phyloP scores from a whole-genome alignment of 1,140 invertebrate genomes.

The Lucilia cuprina region DNA sequence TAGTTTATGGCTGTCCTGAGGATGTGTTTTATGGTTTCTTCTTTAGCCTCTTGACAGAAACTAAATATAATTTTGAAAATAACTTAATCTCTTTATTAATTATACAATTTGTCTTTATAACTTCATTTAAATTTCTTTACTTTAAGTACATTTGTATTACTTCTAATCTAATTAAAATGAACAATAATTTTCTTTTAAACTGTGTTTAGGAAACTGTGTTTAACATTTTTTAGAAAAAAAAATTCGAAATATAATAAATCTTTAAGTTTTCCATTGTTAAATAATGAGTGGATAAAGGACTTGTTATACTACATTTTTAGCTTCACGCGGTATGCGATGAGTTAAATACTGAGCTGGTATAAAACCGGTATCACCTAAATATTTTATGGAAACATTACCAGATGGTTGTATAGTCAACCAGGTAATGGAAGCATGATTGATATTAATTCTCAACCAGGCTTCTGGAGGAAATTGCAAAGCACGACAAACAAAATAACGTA shows the following conservation, averaged over 20 bases:
- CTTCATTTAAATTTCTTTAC: not conserved
- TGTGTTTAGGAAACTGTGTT: not conserved
- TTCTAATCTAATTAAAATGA: not conserved
- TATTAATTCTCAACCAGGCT: constrained; percentile 90
- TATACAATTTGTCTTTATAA: too few species aligned
- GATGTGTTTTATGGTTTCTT: too few species aligned
- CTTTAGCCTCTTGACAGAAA: too few species aligned
- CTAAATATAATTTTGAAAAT: too few species aligned
- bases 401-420: constrained; percentile 85
- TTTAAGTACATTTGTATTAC: not conserved
- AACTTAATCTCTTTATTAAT: too few species aligned
- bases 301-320: constrained; percentile 54
- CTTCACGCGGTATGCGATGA: constrained; percentile 53
- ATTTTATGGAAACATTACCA: constrained; percentile 82
- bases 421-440: constrained; percentile 94
- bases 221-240: not conserved
- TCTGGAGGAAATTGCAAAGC: constrained; percentile 97
- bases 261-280: not conserved
- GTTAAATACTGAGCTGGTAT: constrained; percentile 68
- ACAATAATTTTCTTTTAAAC: not conserved
- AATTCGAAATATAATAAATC: not conserved
- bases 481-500: constrained; percentile 97
- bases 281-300: not conserved
- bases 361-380: constrained; percentile 88
- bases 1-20: too few species aligned